These are phyloP conservation scores for Escarpia spicata DNA, from an alignment of 2,888 invertebrate species.

Conservation along the genomic window DNA sequence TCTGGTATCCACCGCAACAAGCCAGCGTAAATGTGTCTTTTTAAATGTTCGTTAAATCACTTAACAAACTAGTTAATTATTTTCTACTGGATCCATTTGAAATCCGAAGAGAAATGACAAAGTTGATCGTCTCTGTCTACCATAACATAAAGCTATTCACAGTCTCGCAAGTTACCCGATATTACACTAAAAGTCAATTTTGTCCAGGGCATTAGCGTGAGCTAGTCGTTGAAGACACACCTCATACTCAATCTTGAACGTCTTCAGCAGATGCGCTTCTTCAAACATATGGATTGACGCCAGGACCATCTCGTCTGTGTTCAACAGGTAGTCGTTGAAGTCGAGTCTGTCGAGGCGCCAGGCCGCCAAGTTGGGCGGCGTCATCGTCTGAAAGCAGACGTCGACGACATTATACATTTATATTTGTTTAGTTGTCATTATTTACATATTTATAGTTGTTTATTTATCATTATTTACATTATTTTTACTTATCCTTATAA, in stretches of 20 bases:
- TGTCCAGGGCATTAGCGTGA: background rate
- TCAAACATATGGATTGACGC: slow-evolving; percentile 95
- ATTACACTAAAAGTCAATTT: background rate
- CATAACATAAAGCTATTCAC: too few relatives aligned
- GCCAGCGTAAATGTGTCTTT: too few relatives aligned
- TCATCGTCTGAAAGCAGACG: background rate
- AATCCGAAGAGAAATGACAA: too few relatives aligned
- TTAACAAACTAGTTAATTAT: too few relatives aligned
- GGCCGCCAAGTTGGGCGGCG: background rate
- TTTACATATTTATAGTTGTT: background rate
- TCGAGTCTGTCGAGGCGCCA: slow-evolving; percentile 57
- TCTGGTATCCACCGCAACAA: too few relatives aligned
- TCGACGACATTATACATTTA: background rate
- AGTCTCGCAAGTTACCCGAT: too few relatives aligned
- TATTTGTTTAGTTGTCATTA: background rate
- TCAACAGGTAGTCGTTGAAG: slow-evolving; percentile 81
- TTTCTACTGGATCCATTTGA: too few relatives aligned
- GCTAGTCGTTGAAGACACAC: slow-evolving; percentile 48
- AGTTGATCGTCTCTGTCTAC: too few relatives aligned
- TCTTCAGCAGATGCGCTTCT: slow-evolving; percentile 90
- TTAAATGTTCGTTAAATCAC: too few relatives aligned
- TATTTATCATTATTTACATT: background rate
- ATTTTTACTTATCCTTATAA: too few relatives aligned
- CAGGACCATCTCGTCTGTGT: slow-evolving; percentile 88
- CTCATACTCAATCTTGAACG: slow-evolving; percentile 93